A percentile compares a stretch with the other conserved stretches of the same genome.
These are phyloP conservation scores for Thereuonema tuberculata DNA, from an alignment of 1,140 invertebrate species.

Conservation along the genomic window DNA sequence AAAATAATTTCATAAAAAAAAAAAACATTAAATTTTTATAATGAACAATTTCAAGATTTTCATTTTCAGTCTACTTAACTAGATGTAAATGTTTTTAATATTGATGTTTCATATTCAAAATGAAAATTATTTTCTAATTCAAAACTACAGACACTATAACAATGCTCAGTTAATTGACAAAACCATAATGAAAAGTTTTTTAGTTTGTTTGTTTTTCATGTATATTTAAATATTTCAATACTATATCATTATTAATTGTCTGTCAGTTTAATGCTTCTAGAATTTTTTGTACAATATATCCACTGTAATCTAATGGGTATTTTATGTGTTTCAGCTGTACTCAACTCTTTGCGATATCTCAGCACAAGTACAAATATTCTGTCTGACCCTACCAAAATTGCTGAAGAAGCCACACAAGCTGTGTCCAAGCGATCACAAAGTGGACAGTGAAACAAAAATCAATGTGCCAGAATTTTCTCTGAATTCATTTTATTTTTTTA, in stretches of 20 bases:
- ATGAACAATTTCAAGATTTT: background rate
- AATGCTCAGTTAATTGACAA: no score
- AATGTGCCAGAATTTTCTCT: no score
- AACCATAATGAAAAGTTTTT: background rate
- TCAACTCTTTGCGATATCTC: conserved; percentile 77
- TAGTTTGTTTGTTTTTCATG: background rate
- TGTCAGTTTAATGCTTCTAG: no score
- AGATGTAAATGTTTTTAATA: no score
- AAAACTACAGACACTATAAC: no score
- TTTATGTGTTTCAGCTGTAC: conserved; percentile 73
- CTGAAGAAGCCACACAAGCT: conserved; percentile 53
- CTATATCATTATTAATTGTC: no score
- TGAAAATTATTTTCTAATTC: no score
- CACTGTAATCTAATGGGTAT: no score
- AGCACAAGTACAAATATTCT: conserved; percentile 88
- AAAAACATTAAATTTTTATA: background rate
- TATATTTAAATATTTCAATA: background rate
- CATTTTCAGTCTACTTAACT: background rate
- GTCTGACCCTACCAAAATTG: conserved; percentile 66
- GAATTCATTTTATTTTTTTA: no score
- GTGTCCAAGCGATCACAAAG: background rate
- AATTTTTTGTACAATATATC: no score
- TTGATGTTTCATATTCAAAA: no score
- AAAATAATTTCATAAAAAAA: no score
- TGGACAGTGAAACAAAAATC: background rate